Percentiles rank a stretch among this genome's conserved stretches.
phyloP scores from a whole-genome alignment of 2,113 vertebrate genomes.

The Callopanchax toddi region DNA sequence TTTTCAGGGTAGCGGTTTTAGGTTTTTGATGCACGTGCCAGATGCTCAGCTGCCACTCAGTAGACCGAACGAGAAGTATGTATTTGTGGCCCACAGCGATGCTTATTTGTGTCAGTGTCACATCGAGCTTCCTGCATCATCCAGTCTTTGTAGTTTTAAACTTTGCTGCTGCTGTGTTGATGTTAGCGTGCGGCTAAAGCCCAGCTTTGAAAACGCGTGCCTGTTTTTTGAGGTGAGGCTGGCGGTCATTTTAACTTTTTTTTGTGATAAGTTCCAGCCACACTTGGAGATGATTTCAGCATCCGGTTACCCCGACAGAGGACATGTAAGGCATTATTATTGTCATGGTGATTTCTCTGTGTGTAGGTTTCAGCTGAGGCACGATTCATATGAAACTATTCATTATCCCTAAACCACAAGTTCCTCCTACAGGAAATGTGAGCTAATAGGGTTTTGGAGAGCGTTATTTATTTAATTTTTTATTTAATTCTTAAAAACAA shows the following conservation, averaged over 20 bases:
- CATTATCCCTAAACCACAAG: not conserved
- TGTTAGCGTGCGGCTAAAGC: slow-evolving; percentile 37
- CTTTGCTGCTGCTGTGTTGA: slow-evolving; percentile 32
- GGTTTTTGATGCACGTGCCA: slow-evolving; percentile 35
- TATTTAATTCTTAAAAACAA: too few relatives aligned
- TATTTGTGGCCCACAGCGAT: slow-evolving; percentile 46
- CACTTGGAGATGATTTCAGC: not conserved
- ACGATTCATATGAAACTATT: not conserved
- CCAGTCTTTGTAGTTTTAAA: slow-evolving; percentile 35
- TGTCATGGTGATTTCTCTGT: not conserved
- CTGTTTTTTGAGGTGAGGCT: slow-evolving; percentile 29
- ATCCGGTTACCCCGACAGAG: not conserved
- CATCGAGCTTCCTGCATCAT: slow-evolving; percentile 38
- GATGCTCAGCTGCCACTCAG: slow-evolving; percentile 51
- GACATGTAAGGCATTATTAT: not conserved
- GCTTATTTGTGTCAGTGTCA: slow-evolving; percentile 64
- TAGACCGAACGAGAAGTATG: slow-evolving; percentile 43
- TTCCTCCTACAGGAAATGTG: not conserved
- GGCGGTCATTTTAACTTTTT: slow-evolving; percentile 8
- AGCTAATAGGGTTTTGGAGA: not conserved
- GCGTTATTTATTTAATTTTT: not conserved
- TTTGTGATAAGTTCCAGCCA: not conserved
- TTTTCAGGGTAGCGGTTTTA: slow-evolving; percentile 25
- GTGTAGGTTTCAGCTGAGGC: not conserved
- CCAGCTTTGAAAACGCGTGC: slow-evolving; percentile 41